Conservation (phyloP, 2,888 invertebrate species). For the Macrophya alboannulata region DNA sequence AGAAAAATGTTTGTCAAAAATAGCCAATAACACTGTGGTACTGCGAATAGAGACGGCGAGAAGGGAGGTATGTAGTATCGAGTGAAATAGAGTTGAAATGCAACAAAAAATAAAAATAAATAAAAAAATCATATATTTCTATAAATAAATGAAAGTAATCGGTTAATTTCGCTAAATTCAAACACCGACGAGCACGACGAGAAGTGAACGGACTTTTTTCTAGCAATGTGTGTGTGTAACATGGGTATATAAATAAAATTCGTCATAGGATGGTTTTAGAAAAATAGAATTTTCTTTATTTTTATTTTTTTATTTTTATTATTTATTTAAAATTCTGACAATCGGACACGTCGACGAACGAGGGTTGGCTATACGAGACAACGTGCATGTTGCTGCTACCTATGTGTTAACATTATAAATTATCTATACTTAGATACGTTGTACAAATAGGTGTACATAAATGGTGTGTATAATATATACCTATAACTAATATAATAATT, state of each 20-base stretch:
- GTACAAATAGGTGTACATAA: too few relatives aligned
- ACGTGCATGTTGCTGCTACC: too few relatives aligned
- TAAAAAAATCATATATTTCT: not conserved
- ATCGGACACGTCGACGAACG: not conserved
- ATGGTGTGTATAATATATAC: too few relatives aligned
- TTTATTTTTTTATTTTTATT: too few relatives aligned
- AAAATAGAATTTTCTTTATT: not conserved
- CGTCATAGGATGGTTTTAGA: not conserved
- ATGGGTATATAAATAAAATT: not conserved
- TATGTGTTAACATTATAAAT: too few relatives aligned
- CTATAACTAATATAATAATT: too few relatives aligned
- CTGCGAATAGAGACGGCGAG: not conserved
- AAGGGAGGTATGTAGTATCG: not conserved
- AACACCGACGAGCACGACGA: not conserved
- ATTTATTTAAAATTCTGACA: slow-evolving; percentile 7
- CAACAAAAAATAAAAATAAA: not conserved
- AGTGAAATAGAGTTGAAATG: not conserved
- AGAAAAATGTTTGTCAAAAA: not conserved
- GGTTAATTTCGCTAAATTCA: not conserved
- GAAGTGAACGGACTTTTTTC: not conserved
- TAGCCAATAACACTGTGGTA: not conserved
- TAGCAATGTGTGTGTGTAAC: too few relatives aligned
- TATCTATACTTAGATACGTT: too few relatives aligned
- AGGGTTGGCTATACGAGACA: not conserved
- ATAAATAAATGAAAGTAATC: not conserved